Evolutionary conservation across 1,140 invertebrate genomes (phyloP), one percentile per base, ranked within the genome.

Genomic region (Ostrea denselamellosa): DNA sequence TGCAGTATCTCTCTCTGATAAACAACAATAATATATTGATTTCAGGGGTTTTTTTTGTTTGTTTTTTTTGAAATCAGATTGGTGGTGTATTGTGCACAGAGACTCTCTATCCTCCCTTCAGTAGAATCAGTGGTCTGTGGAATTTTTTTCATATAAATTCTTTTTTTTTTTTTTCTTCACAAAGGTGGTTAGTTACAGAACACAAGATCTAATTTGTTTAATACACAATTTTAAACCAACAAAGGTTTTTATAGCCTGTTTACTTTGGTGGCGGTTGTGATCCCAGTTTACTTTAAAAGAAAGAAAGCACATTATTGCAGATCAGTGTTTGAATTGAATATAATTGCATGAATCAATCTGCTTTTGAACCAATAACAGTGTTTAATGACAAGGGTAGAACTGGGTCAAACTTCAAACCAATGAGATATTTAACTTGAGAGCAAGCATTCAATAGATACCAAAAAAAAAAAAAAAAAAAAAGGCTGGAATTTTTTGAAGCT

Each of bases 391-490:
- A 10, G 12, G 68, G 68, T 17, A 77, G 1, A 77, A 28, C 22
- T 77, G 25, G 68, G 68, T 77, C 68, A 77, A 9, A 12, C 22
- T 22, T 77, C 68, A 25, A 10, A n/a, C n/a, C n/a, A 19, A 14
- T 14, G 34, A 62, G n/a, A 77, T 77, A 14, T 34, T 17, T 9
- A 71, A 62, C 56, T 17, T 77, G 25, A 25, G 10, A 28, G 68
- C 68, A 77, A 22, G 28, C 68, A 77, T 77, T 77, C 68, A 77
- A 28, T 17, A 71, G 12, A 77, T 44, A 62, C 28, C 25, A 62
- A 77, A 34, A 77, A 77, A 34, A 77, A n/a, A 62, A 77, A 34
- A 77, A 77, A 34, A 77, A n/a, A n/a, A n/a, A n/a, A n/a, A n/a
- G n/a, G 25, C 25, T 77, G 25, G 28, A 77, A 34, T 77, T 62